phyloP scores from a whole-genome alignment of 2,113 vertebrate species.

The Lates calcarifer region DNA sequence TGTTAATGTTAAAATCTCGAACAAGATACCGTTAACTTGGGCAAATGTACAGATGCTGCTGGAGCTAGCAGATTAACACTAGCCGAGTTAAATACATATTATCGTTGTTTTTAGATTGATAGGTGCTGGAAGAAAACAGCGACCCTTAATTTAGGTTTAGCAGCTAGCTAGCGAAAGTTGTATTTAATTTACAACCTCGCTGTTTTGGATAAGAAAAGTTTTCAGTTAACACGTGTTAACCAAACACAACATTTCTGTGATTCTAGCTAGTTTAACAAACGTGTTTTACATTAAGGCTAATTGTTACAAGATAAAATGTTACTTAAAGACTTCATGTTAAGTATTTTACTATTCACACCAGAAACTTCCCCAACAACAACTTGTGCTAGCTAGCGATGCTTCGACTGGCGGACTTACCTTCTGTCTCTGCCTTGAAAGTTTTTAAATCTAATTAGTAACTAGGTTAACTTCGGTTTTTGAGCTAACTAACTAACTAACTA shows the following conservation, averaged over 20 bases:
- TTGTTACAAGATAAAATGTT: not conserved
- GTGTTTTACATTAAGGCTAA: not conserved
- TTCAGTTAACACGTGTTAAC: constrained; percentile 57
- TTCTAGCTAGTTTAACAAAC: not conserved
- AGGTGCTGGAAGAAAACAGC: not conserved
- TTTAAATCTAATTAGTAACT: not conserved
- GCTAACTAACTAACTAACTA: constrained; percentile 48
- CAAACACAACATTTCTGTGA: not conserved
- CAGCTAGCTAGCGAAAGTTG: not conserved
- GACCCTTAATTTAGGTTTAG: not conserved
- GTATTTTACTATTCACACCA: not conserved
- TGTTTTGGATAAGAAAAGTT: constrained; percentile 28
- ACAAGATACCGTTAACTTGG: not conserved
- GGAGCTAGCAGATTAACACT: constrained; percentile 36
- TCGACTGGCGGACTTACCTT: constrained; percentile 50
- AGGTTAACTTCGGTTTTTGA: not conserved
- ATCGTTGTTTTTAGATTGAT: not conserved
- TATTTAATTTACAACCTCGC: not conserved
- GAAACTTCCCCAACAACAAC: constrained; percentile 10
- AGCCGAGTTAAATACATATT: not conserved
- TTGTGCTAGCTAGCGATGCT: not conserved
- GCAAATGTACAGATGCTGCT: not conserved
- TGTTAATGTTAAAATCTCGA: not conserved
- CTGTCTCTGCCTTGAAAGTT: not conserved
- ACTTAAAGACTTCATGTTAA: not conserved